Conservation (phyloP, 2,797 vertebrate genomes). For the Hippopotamyrus pictus region DNA sequence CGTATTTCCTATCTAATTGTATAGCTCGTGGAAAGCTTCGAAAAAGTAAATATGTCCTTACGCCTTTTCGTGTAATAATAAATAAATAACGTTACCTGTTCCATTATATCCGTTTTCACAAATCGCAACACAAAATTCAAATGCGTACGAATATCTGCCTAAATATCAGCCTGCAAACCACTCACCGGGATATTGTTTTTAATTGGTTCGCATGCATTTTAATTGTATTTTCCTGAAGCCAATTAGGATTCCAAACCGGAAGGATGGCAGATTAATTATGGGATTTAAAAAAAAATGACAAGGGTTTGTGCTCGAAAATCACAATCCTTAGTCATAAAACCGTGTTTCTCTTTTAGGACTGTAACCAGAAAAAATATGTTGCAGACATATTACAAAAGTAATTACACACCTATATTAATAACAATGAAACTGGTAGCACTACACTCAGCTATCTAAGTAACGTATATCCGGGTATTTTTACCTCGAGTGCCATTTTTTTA, state of each 20-base stretch:
- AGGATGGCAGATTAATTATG: not conserved
- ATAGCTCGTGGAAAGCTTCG: not conserved
- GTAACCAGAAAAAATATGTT: not conserved
- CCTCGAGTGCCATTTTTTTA: not conserved
- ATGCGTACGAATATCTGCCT: not conserved
- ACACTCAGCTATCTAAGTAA: not conserved
- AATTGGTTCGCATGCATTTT: not conserved
- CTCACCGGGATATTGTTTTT: not conserved
- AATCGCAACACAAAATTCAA: not conserved
- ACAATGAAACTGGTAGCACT: not conserved
- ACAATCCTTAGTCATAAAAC: not conserved
- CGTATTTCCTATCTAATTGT: not conserved
- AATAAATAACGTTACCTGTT: not conserved
- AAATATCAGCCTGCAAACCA: not conserved
- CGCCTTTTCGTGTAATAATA: not conserved
- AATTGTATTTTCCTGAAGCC: constrained; percentile 4
- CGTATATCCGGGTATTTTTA: not conserved
- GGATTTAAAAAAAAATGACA: not conserved
- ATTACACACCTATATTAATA: not conserved
- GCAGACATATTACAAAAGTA: not conserved
- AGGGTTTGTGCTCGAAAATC: not conserved
- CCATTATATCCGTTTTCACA: not conserved
- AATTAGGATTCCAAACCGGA: not conserved
- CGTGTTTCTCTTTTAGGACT: not conserved
- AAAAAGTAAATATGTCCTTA: not conserved